Conservation (phyloP, 2,797 vertebrate species). For the Kryptopterus vitreolus region DNA sequence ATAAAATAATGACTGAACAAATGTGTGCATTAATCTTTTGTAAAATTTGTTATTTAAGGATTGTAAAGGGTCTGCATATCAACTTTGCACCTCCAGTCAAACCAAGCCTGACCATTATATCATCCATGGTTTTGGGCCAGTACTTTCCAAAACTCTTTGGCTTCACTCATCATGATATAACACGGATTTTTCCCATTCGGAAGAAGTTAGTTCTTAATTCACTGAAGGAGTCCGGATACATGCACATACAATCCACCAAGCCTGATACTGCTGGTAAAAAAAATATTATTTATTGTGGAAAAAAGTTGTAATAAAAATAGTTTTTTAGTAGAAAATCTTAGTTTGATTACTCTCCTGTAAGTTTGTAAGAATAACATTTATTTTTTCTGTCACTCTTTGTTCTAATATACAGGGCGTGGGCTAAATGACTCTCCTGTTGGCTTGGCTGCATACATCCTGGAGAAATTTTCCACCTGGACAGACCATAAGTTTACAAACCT, state of each 20-base stretch:
- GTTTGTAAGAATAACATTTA: not conserved
- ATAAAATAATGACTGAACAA: too few species aligned
- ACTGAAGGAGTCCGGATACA: slow-evolving; percentile 80
- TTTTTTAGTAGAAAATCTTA: not conserved
- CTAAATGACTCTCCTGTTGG: slow-evolving; percentile 88
- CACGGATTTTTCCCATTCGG: slow-evolving; percentile 70
- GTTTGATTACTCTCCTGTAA: not conserved
- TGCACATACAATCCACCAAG: slow-evolving; percentile 90
- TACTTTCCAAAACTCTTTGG: slow-evolving; percentile 79
- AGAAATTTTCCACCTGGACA: slow-evolving; percentile 92
- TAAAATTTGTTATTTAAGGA: slow-evolving; percentile 61
- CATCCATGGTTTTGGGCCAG: slow-evolving; percentile 75
- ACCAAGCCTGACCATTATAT: slow-evolving; percentile 43
- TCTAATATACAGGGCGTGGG: slow-evolving; percentile 73
- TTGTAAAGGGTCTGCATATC: slow-evolving; percentile 81
- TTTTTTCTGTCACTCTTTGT: not conserved
- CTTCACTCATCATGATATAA: slow-evolving; percentile 72
- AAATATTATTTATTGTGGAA: not conserved
- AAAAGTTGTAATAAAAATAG: not conserved
- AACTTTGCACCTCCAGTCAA: slow-evolving; percentile 68
- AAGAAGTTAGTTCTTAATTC: slow-evolving; percentile 70
- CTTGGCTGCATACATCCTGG: slow-evolving; percentile 86
- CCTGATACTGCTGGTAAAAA: slow-evolving; percentile 86
- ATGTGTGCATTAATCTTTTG: too few species aligned
- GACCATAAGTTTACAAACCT: slow-evolving; percentile 71